Conservation (phyloP, 2,888 invertebrate species). For the Cyclophora punctaria region DNA sequence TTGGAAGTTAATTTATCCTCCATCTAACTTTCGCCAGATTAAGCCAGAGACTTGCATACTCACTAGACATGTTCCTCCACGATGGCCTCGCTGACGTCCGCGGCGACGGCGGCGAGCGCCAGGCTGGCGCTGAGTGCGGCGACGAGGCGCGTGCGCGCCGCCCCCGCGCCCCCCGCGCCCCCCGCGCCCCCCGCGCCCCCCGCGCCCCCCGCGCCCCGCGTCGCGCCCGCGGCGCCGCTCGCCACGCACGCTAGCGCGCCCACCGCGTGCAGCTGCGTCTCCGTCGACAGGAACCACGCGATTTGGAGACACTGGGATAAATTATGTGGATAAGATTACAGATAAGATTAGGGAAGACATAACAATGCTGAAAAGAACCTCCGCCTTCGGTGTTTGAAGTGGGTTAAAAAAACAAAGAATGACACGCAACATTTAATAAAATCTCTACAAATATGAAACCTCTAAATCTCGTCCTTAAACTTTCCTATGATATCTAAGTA, state of each 20-base stretch:
- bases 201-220: constrained; percentile 63
- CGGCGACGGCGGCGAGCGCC: constrained; percentile 59
- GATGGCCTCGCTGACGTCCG: constrained; percentile 62
- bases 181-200: constrained; percentile 12
- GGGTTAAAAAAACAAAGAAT: no score
- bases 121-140: constrained; percentile 49
- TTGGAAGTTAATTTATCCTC: no score
- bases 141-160: constrained; percentile 50
- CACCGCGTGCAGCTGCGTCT: constrained; percentile 82
- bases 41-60: constrained; percentile 9
- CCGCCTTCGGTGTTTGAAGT: no score
- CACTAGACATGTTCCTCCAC: constrained; percentile 29
- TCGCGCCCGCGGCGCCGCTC: constrained; percentile 63
- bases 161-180: no score
- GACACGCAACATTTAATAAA: no score
- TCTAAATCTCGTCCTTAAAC: no score
- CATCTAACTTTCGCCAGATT: background rate
- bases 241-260: constrained; percentile 77
- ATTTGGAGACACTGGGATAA: constrained; percentile 82
- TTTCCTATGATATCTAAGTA: no score
- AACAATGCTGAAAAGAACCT: no score
- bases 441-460: no score
- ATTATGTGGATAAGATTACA: no score
- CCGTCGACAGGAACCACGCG: constrained; percentile 86
- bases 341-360: no score